Evolutionary conservation across 2,797 vertebrate genomes (phyloP).

Genomic region (Apodemus agrarius): DNA sequence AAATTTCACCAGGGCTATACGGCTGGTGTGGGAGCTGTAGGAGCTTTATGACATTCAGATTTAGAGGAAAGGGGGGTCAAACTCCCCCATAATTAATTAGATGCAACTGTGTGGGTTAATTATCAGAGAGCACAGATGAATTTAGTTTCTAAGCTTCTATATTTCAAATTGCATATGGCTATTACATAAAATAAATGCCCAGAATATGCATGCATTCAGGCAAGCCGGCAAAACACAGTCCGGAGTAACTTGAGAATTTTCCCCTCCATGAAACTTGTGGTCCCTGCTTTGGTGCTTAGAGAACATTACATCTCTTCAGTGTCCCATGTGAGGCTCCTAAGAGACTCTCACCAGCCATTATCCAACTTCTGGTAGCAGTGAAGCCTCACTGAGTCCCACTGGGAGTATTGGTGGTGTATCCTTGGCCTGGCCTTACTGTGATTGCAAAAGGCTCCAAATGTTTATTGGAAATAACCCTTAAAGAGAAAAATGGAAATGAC

Average conservation of each 20-base stretch:
- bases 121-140: not conserved
- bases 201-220: not conserved
- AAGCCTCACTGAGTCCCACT: not conserved
- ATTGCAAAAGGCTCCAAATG: slow-evolving; percentile 5
- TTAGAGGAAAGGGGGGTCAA: not conserved
- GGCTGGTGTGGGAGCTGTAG: not conserved
- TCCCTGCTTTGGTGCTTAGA: not conserved
- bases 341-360: not conserved
- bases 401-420: not conserved
- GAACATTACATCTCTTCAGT: not conserved
- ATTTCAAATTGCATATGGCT: not conserved
- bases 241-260: not conserved
- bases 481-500: slow-evolving; percentile 15
- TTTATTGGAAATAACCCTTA: slow-evolving; percentile 36
- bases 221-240: slow-evolving; percentile 11
- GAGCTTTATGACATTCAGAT: not conserved
- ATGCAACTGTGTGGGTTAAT: not conserved
- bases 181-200: not conserved
- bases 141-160: slow-evolving; percentile 29
- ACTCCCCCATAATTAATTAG: not conserved
- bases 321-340: not conserved
- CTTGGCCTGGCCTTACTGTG: not conserved
- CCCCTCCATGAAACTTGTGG: not conserved
- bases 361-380: not conserved
- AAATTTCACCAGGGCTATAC: not conserved